phyloP scores from a whole-genome alignment of 2,888 invertebrate species.

The Pyrrhia umbra region DNA sequence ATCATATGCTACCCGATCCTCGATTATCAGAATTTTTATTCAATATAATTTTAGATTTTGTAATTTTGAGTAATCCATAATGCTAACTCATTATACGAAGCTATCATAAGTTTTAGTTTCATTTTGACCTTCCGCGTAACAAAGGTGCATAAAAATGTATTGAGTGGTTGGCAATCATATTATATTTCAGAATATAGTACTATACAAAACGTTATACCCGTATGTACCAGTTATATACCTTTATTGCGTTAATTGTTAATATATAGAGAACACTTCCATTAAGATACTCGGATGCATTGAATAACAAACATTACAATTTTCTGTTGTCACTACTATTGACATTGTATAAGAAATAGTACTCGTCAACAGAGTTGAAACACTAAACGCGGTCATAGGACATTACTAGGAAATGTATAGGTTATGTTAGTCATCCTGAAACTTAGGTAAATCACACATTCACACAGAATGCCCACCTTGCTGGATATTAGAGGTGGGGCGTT shows the following conservation, averaged over 20 bases:
- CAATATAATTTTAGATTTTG: slow-evolving; percentile 60
- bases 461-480: slow-evolving; percentile 15
- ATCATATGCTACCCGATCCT: slow-evolving; percentile 54
- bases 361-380: slow-evolving; percentile 62
- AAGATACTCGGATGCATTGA: slow-evolving; percentile 47
- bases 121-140: slow-evolving; percentile 60
- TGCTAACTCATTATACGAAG: slow-evolving; percentile 63
- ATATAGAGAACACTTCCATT: slow-evolving; percentile 56
- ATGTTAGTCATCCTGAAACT: slow-evolving; percentile 37
- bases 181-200: slow-evolving; percentile 61
- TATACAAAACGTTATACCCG: slow-evolving; percentile 62
- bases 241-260: slow-evolving; percentile 65
- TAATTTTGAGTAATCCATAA: slow-evolving; percentile 58
- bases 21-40: slow-evolving; percentile 58
- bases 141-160: slow-evolving; percentile 59
- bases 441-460: slow-evolving; percentile 36
- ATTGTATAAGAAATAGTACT: slow-evolving; percentile 66
- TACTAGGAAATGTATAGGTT: slow-evolving; percentile 50
- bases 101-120: slow-evolving; percentile 60
- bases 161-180: slow-evolving; percentile 58
- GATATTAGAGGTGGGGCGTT: slow-evolving; percentile 12
- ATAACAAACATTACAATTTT: slow-evolving; percentile 47
- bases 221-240: slow-evolving; percentile 61
- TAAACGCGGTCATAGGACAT: slow-evolving; percentile 45
- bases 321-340: slow-evolving; percentile 73